These are phyloP conservation scores for Cossypha dichroa DNA, from an alignment of 2,797 vertebrate genomes.

Conservation along the genomic window DNA sequence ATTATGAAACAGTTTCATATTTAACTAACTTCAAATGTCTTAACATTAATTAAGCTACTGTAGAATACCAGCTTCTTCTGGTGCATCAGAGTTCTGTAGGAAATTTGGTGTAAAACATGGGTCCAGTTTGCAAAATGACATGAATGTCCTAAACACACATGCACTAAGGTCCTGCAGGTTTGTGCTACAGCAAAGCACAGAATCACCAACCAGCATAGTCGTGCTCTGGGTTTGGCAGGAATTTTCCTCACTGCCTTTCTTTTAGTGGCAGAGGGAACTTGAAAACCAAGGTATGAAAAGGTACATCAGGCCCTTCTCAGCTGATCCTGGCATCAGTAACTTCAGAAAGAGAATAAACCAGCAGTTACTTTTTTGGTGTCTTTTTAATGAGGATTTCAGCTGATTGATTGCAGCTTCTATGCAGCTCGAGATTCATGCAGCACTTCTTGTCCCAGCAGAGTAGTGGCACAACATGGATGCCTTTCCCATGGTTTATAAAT, in stretches of 20 bases:
- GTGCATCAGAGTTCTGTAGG: background rate
- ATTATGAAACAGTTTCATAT: conserved; percentile 14
- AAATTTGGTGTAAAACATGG: background rate
- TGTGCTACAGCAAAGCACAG: background rate
- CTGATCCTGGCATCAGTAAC: background rate
- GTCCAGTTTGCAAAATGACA: background rate
- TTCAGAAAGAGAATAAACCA: background rate
- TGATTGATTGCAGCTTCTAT: background rate
- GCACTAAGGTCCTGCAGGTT: background rate
- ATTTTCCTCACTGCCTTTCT: background rate
- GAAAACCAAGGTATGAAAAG: background rate
- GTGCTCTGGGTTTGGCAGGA: background rate
- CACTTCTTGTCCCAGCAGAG: background rate
- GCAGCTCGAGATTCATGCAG: background rate
- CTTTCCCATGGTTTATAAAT: background rate
- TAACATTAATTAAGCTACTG: background rate
- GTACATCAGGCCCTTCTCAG: background rate
- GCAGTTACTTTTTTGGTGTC: background rate
- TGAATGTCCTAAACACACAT: rapidly evolving
- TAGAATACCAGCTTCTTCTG: background rate
- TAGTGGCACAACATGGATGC: background rate
- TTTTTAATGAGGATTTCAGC: background rate
- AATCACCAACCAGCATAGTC: background rate
- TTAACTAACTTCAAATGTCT: background rate
- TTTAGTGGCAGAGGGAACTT: background rate